These are phyloP conservation scores for Periophthalmus modestus DNA, from an alignment of 2,113 vertebrate genomes.

Conservation along the genomic window DNA sequence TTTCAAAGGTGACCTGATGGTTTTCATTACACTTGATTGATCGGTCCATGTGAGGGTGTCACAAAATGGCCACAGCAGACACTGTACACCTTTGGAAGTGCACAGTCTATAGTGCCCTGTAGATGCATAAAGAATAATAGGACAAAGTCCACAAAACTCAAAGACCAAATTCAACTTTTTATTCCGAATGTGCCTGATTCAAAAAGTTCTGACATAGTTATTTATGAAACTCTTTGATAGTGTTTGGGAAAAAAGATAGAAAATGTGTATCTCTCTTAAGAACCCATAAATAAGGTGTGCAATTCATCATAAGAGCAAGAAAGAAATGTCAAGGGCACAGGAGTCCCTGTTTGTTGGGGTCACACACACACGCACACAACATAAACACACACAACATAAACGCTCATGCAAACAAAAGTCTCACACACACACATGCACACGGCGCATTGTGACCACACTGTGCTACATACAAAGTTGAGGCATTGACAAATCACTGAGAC, in stretches of 20 bases:
- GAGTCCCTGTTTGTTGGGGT: conserved; percentile 64
- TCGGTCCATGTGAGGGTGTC: conserved; percentile 74
- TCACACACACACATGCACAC: conserved; percentile 36
- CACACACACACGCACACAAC: conserved; percentile 52
- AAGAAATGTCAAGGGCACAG: conserved; percentile 77
- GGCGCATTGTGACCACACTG: conserved; percentile 50
- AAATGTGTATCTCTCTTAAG: conserved; percentile 59
- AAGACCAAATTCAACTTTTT: neutral
- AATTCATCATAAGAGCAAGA: conserved; percentile 72
- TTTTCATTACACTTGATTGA: conserved; percentile 80
- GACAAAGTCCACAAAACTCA: neutral
- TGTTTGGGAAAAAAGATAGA: conserved; percentile 56
- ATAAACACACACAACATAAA: conserved; percentile 39
- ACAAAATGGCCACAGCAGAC: conserved; percentile 67
- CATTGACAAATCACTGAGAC: conserved; percentile 78
- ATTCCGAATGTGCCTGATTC: neutral
- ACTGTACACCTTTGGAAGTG: conserved; percentile 67
- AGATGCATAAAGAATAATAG: neutral
- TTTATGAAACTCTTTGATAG: conserved; percentile 44
- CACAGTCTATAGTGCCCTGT: conserved; percentile 4
- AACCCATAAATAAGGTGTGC: conserved; percentile 66
- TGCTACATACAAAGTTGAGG: conserved; percentile 57
- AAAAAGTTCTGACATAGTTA: conserved; percentile 28
- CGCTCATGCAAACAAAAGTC: conserved; percentile 47
- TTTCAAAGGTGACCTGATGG: conserved; percentile 81